phyloP scores from a whole-genome alignment of 2,888 invertebrate species.

The Chrysodeixis includens region DNA sequence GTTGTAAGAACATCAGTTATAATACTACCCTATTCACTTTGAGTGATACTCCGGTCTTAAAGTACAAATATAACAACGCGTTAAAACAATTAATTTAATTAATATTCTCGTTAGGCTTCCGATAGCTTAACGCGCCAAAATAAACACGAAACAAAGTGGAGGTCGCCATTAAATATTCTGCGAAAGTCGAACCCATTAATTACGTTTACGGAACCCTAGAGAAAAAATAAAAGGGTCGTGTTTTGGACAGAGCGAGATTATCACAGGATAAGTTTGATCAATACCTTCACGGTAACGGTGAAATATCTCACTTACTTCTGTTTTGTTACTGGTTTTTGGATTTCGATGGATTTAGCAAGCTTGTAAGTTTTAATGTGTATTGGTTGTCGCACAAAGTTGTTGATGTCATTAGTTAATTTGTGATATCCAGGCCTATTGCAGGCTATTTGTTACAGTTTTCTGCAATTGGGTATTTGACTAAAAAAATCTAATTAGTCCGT shows the following conservation, averaged over 20 bases:
- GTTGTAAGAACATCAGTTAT: no score
- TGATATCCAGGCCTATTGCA: no score
- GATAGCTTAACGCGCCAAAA: conserved; percentile 6
- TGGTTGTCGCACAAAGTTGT: no score
- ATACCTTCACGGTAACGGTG: conserved; percentile 40
- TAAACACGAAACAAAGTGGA: conserved; percentile 9
- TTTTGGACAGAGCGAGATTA: conserved; percentile 52
- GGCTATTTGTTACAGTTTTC: no score
- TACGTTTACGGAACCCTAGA: conserved; percentile 46
- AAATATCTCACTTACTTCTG: conserved; percentile 32
- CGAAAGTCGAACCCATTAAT: conserved; percentile 28
- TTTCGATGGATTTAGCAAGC: neutral
- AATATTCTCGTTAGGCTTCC: neutral
- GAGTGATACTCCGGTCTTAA: neutral
- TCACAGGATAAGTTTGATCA: conserved; percentile 58
- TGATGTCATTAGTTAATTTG: no score
- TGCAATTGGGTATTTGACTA: no score
- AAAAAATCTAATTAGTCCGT: no score
- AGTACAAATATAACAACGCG: neutral
- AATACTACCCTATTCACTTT: neutral
- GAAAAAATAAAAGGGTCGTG: conserved; percentile 36
- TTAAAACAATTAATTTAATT: neutral
- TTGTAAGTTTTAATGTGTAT: neutral
- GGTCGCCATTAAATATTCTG: conserved; percentile 30
- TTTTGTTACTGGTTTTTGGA: conserved; percentile 23